Evolutionary conservation across 2,888 invertebrate genomes (phyloP), one percentile per base, ranked within the genome.

Genomic region (Carcina quercana): DNA sequence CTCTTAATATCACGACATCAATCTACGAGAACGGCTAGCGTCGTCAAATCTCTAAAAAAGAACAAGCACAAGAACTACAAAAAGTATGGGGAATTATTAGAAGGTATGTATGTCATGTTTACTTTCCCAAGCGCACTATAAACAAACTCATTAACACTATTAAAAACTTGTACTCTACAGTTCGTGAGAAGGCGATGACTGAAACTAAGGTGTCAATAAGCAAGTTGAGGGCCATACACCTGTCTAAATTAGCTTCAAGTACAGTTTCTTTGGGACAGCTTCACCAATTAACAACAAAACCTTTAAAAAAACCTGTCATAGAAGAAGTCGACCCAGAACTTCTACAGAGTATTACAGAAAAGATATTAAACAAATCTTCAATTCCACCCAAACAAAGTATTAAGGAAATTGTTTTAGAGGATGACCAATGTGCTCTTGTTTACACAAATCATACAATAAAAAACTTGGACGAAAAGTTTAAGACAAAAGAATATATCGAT

Each of bases 121-220:
- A 43, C 38, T 26, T 12, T 12, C 12, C 17, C 17, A 17, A 24
- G 11, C 6, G 10, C 12, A 5, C 5, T 38, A 47, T 52, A 51
- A 53, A 50, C 43, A 53, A 50, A 42, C 10, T 14, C 24, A 24
- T n/a, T 10, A 7, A 11, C 8, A 14, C 10, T 28, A 14, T 13
- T n/a, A 29, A 25, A 20, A 20, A 20, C 5, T 10, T 13, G 30
- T 12, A 33, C 20, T 35, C 74, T 74, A 35, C 53, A 93, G 93
- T 93, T 34, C 89, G 88, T 17, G 78, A 88, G 27, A 73, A 79
- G 32, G 82, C 82, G 3, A 88, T 89, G 56, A 89, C 75, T 30
- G 89, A 91, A 70, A 87, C 86, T 11, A 89, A 87, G 59, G 89
- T 92, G 1, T 84, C 87, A 11, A 87, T 93, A 7, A 87, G 86